Conservation (phyloP, 1,140 invertebrate genomes). For the Marisa cornuarietis region DNA sequence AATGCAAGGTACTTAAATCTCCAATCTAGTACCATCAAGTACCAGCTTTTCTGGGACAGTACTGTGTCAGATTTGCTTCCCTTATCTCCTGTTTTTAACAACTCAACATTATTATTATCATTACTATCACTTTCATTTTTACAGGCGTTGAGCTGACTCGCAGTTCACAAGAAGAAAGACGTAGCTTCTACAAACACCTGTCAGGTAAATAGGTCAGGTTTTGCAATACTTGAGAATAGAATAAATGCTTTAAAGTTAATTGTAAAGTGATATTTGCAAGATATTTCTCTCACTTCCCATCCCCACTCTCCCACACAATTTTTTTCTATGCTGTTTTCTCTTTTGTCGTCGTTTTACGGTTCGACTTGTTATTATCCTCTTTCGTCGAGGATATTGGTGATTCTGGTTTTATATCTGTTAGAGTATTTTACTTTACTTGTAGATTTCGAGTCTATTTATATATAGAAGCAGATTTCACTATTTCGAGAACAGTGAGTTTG, state of each 20-base stretch:
- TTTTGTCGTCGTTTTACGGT: not conserved
- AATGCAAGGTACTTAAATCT: no score
- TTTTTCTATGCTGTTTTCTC: not conserved
- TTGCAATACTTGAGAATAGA: not conserved
- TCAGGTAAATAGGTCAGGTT: not conserved
- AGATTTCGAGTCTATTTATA: no score
- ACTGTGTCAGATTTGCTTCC: no score
- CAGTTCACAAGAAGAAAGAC: constrained; percentile 2
- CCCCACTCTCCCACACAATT: not conserved
- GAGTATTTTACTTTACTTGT: no score
- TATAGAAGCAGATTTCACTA: no score
- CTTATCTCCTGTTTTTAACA: no score
- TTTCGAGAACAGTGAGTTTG: no score
- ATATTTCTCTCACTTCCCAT: not conserved
- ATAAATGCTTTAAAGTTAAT: not conserved
- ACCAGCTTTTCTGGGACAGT: no score
- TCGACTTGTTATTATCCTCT: no score
- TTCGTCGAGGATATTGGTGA: no score
- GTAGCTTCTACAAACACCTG: constrained; percentile 6
- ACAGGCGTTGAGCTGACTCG: constrained; percentile 10
- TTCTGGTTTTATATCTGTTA: no score
- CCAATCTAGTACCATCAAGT: not conserved
- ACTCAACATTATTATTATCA: not conserved
- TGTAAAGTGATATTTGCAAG: not conserved
- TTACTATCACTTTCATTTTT: not conserved